Evolutionary conservation across 2,888 invertebrate species (phyloP).

Genomic region (Cerastoderma edule): DNA sequence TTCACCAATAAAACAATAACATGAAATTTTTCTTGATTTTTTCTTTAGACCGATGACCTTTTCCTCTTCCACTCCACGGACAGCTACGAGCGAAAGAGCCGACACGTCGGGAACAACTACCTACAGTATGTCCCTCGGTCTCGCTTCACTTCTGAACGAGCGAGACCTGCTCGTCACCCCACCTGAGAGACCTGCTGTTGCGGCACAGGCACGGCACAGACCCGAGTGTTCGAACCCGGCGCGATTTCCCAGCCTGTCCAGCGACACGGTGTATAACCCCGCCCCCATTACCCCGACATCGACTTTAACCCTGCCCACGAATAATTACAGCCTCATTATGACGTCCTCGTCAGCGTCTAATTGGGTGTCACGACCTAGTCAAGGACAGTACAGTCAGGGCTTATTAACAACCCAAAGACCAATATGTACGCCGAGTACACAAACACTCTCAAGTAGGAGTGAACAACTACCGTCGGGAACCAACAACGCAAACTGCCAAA

Average conservation of each 20-base stretch:
- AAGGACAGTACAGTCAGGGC: constrained; percentile 27
- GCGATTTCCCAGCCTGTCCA: constrained; percentile 52
- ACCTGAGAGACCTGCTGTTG: constrained; percentile 81
- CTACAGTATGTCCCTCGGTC: constrained; percentile 89
- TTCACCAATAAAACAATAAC: no score
- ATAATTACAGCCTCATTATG: constrained; percentile 40
- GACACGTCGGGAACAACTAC: constrained; percentile 85
- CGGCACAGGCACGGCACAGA: neutral
- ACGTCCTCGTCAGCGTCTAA: constrained; percentile 33
- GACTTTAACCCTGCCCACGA: constrained; percentile 52
- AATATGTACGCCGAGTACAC: neutral
- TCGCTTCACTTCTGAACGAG: constrained; percentile 91
- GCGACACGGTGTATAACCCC: constrained; percentile 54
- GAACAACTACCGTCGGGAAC: neutral
- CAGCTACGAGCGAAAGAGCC: constrained; percentile 31
- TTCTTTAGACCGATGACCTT: constrained; percentile 44
- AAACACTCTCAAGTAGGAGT: neutral
- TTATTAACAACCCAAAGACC: constrained; percentile 1
- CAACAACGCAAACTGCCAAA: neutral
- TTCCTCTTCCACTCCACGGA: constrained; percentile 54
- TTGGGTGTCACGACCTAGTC: constrained; percentile 18
- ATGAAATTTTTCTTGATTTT: constrained; percentile 21
- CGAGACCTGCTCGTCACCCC: constrained; percentile 85
- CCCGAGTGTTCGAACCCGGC: constrained; percentile 43
- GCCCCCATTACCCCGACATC: constrained; percentile 33